Evolutionary conservation across 2,797 vertebrate genomes (phyloP).

Genomic region (Sarcophilus harrisii): DNA sequence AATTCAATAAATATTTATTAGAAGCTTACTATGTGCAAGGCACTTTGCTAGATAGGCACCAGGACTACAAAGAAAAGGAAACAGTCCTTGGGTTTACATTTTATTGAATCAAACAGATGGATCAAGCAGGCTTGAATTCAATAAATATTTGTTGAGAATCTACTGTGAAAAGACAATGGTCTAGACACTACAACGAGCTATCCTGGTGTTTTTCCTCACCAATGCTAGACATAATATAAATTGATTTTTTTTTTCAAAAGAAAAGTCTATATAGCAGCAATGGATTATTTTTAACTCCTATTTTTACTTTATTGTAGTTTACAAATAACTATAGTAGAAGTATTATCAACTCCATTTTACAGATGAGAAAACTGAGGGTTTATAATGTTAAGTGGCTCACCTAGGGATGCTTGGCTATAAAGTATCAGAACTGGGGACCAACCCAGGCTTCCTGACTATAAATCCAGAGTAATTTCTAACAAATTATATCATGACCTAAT

Average conservation of each 20-base stretch:
- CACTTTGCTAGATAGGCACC: not conserved
- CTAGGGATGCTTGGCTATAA: not conserved
- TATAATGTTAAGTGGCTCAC: not conserved
- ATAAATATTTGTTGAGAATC: not conserved
- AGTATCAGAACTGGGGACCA: not conserved
- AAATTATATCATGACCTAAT: not conserved
- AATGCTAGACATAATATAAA: not conserved
- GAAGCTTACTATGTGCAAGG: not conserved
- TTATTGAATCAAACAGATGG: not conserved
- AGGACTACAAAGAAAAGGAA: not conserved
- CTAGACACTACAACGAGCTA: not conserved
- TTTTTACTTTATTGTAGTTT: not conserved
- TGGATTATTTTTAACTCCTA: not conserved
- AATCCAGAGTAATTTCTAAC: not conserved
- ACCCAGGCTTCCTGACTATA: not conserved
- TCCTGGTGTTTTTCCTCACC: not conserved
- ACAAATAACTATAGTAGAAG: not conserved
- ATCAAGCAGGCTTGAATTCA: not conserved
- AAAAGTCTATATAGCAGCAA: not conserved
- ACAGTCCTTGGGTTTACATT: not conserved
- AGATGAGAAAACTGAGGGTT: not conserved
- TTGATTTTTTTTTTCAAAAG: not conserved
- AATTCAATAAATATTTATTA: not conserved
- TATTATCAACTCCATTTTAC: not conserved
- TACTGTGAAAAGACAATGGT: not conserved